Conservation (phyloP, 2,113 vertebrate species). For the Channa maculata region DNA sequence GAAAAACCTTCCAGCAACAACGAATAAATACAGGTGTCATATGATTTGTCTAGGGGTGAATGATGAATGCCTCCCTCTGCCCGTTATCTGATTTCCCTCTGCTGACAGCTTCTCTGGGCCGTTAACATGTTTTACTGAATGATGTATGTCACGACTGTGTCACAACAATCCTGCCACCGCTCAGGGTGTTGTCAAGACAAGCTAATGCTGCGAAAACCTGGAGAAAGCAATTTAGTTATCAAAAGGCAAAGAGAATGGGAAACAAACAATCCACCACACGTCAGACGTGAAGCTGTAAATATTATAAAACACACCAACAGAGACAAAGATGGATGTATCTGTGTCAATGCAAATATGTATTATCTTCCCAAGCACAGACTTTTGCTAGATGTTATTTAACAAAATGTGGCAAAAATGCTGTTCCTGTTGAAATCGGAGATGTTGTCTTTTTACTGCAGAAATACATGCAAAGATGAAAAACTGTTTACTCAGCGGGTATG, state of each 20-base stretch:
- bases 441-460: background rate
- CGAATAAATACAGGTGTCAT: conserved; percentile 53
- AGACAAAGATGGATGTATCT: conserved; percentile 22
- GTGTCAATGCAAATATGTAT: conserved; percentile 4
- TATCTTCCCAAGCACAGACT: background rate
- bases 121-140: conserved; percentile 58
- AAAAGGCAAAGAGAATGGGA: conserved; percentile 27
- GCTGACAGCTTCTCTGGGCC: conserved; percentile 44
- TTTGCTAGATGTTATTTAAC: background rate
- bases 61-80: conserved; percentile 47
- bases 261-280: conserved; percentile 30
- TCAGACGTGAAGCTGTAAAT: conserved; percentile 32
- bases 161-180: conserved; percentile 42
- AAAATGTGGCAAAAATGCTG: background rate
- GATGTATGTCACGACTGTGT: conserved; percentile 48
- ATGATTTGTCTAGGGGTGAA: conserved; percentile 44
- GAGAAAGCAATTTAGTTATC: conserved; percentile 59
- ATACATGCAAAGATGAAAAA: background rate
- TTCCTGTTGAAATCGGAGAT: background rate
- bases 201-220: conserved; percentile 34
- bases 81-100: conserved; percentile 45
- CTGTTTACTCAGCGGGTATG: too few species aligned
- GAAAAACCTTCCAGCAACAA: conserved; percentile 16
- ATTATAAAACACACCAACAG: conserved; percentile 30
- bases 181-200: conserved; percentile 47